These are phyloP conservation scores for Halictus ligatus DNA, from an alignment of 2,888 invertebrate genomes.

Conservation along the genomic window DNA sequence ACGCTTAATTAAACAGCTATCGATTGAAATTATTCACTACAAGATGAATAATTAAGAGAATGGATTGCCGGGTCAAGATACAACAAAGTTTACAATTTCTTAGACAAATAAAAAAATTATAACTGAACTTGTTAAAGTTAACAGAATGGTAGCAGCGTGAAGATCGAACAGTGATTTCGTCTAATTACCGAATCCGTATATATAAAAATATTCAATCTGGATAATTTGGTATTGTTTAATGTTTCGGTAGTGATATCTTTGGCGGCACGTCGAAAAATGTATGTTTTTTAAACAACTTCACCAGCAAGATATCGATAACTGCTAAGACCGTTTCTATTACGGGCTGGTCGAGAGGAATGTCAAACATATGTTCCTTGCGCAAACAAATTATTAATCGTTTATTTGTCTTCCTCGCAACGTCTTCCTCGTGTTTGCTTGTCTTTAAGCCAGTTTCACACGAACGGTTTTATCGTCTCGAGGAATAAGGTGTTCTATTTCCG, in stretches of 20 bases:
- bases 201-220: not conserved
- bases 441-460: not conserved
- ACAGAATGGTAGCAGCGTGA: not conserved
- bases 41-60: not conserved
- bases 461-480: not conserved
- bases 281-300: not conserved
- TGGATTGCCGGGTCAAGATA: not conserved
- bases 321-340: not conserved
- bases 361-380: constrained; percentile 12
- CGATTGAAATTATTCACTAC: not conserved
- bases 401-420: not conserved
- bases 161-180: not conserved
- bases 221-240: not conserved
- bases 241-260: not conserved
- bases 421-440: not conserved
- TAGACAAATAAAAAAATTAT: too few species aligned
- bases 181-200: not conserved
- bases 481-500: not conserved
- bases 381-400: not conserved
- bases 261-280: not conserved
- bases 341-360: constrained; percentile 7
- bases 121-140: too few species aligned
- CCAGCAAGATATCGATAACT: constrained; percentile 9
- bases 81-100: too few species aligned
- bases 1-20: not conserved